Evolutionary conservation across 1,140 invertebrate species (phyloP), one percentile per base, ranked within the genome.

Genomic region (Diorhabda elongata): DNA sequence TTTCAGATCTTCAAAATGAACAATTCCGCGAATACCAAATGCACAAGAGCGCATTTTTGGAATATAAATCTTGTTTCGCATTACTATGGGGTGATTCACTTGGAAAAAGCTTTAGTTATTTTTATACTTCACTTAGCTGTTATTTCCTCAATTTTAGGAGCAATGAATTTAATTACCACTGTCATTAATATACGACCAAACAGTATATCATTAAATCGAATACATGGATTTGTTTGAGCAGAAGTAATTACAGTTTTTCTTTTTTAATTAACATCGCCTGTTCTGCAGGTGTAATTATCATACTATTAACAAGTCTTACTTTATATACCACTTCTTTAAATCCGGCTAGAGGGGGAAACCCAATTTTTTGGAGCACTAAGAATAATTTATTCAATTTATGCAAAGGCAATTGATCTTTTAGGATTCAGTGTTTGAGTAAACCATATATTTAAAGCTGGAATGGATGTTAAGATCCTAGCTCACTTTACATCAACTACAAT

Each of bases 401-500:
- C 26, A 84, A 57, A 87, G 74, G 80, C 84, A 72, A 87, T 91
- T 87, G 89, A 89, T 62, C 74, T 87, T 75, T 78, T 87, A 81
- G 86, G 85, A 65, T 89, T 89, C 84, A 83, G 90, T n/a, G 87
- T 91, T 2, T 90, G 88, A 84, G 87, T 85, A 52, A 87, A 90
- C 75, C 86, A 90, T 82, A 90, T 90, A 84, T 89, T 89, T 81
- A 91, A 89, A 43, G 85, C 91, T 58, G 90, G 90, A 56, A 87
- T 92, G 84, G 87, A 90, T 80, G 83, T 90, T 58, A 87, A 90
- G 81, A 89, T 88, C 5, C 88, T 87, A 79, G 86, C 87, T 59
- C 91, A 90, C 81, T 92, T 90, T 84, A 90, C 88, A 9, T 85
- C 88, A 63, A 87, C 86, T 41, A 91, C 89, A 62, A 89, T 91